A percentile compares a stretch with the other conserved stretches of the same genome.
phyloP scores from a whole-genome alignment of 2,888 invertebrate genomes.

The Archaeoteleia sp. region DNA sequence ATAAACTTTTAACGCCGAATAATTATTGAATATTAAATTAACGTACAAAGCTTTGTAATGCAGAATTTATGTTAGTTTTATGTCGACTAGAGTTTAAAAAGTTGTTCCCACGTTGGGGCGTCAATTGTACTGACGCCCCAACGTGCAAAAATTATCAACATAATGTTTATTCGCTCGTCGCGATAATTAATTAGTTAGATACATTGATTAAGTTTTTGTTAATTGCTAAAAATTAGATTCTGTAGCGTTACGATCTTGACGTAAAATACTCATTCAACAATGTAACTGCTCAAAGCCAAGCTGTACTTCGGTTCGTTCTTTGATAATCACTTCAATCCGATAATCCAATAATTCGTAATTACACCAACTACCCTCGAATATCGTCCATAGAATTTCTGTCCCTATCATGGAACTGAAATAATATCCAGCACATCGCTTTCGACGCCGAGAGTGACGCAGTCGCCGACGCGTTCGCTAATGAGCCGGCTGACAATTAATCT shows the following conservation, averaged over 20 bases:
- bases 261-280: conserved; percentile 27
- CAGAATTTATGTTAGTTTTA: no score
- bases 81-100: no score
- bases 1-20: no score
- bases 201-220: no score
- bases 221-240: no score
- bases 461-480: conserved; percentile 53
- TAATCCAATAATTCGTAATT: conserved; percentile 53
- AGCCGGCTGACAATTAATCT: conserved; percentile 55
- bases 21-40: no score
- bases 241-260: conserved; percentile 14
- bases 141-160: no score
- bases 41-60: no score
- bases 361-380: conserved; percentile 43
- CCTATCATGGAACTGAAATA: conserved; percentile 48
- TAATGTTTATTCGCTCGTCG: no score
- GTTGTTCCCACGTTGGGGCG: no score
- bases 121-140: no score
- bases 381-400: conserved; percentile 42
- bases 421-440: conserved; percentile 54
- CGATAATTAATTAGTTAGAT: no score
- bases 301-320: conserved; percentile 29
- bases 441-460: conserved; percentile 50
- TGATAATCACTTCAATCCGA: conserved; percentile 48
- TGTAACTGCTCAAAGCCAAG: conserved; percentile 19